Conservation (phyloP, 2,113 vertebrate species). For the Neolamprologus ventralis region DNA sequence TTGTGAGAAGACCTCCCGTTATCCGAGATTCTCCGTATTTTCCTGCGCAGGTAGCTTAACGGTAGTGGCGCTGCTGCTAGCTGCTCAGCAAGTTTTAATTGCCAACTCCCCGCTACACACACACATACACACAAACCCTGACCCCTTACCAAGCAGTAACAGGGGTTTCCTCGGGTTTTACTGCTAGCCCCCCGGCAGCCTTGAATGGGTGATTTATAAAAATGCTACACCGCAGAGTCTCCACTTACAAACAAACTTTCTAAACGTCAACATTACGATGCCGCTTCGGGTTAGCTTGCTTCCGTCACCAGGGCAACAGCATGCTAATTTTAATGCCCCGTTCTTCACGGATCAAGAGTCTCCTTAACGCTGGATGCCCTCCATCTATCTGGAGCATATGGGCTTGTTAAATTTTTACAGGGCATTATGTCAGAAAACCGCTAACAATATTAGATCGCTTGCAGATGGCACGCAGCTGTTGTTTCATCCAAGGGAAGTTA, state of each 20-base stretch:
- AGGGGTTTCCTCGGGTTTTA: neutral
- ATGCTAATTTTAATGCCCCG: neutral
- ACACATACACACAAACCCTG: neutral
- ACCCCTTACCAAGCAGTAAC: neutral
- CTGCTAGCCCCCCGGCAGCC: neutral
- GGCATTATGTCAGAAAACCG: neutral
- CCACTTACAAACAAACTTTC: neutral
- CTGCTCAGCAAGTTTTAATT: neutral
- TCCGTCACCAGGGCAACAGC: slow-evolving; percentile 39
- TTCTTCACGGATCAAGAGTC: slow-evolving; percentile 5
- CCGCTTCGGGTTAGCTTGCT: neutral
- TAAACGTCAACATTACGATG: neutral
- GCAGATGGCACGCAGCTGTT: neutral
- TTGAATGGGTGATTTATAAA: neutral
- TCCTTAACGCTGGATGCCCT: neutral
- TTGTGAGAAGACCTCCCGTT: neutral
- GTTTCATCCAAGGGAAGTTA: neutral
- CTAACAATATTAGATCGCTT: neutral
- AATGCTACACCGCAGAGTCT: neutral
- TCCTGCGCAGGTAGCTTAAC: neutral
- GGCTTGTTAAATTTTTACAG: neutral
- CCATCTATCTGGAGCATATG: neutral
- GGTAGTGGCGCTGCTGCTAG: neutral
- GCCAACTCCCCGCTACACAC: neutral
- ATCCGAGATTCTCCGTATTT: neutral